Evolutionary conservation across 2,888 invertebrate species (phyloP), one percentile per base, ranked within the genome.

Genomic region (Pachliopta kotzebuea): DNA sequence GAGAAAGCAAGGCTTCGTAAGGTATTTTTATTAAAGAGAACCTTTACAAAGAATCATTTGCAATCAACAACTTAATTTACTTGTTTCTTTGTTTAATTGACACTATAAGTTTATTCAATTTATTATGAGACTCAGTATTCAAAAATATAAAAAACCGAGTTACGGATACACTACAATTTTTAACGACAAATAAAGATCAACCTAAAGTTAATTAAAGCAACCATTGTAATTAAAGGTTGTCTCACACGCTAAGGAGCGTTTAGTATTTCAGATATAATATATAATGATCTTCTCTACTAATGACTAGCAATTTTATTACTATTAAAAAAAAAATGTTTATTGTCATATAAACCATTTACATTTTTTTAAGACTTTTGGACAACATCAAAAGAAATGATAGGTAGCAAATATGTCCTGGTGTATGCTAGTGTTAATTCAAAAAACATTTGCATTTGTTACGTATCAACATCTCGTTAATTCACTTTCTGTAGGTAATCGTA

Each of bases 171-270:
- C 37, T 37, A 4, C n/a, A 42, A 18, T 45, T 45, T 45, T 45
- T 45, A 18, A 71, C 71, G 68, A 72, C 69, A 72, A 78, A 76
- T 78, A 75, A 76, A 78, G 75, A 70, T 72, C 73, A 72, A 74
- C 75, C 75, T 74, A 77, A 78, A 79, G 79, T 81, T 86, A 86
- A 87, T 86, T 85, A 79, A 83, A 76, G 73, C 72, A 75, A 75
- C 74, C 75, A 71, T 68, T 71, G 81, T 84, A 86, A 85, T 83
- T 80, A 83, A 83, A 82, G 80, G 72, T 78, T 76, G 73, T 75
- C 68, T 79, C 76, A 77, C 76, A 78, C 79, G 76, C 85, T 87
- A 85, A 86, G 87, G 85, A 86, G 83, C 75, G 81, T 74, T 74
- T 78, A 77, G 76, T 76, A 80, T 79, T 82, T 78, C 80, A 82